phyloP scores from a whole-genome alignment of 1,140 invertebrate species.

The Drosophila ercepeae region DNA sequence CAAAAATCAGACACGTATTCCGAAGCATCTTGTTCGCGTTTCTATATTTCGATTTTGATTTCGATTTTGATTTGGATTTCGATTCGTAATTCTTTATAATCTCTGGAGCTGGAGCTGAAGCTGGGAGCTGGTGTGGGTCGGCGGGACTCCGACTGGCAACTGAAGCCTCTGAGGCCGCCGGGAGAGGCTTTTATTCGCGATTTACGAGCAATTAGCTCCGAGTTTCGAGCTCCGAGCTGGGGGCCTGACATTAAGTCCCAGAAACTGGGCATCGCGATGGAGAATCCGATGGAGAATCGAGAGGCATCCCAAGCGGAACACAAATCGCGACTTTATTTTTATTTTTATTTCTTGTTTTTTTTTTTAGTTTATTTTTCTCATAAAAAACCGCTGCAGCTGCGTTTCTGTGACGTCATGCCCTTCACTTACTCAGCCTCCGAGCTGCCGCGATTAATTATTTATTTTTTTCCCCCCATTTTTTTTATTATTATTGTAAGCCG shows the following conservation, averaged over 20 bases:
- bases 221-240: not conserved
- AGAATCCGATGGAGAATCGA: conserved; percentile 8
- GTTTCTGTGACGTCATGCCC: conserved; percentile 73
- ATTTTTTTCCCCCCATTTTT: conserved; percentile 25
- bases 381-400: conserved; percentile 25
- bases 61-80: too few relatives aligned
- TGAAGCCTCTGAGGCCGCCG: conserved; percentile 32
- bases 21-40: too few relatives aligned
- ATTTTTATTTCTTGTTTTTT: conserved; percentile 8
- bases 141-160: conserved; percentile 21
- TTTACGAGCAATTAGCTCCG: not conserved
- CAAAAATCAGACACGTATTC: not conserved
- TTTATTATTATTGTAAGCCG: conserved; percentile 7
- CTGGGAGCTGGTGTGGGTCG: not conserved
- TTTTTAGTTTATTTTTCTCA: conserved; percentile 12
- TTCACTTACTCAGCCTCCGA: conserved; percentile 58
- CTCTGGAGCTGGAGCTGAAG: not conserved
- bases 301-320: conserved; percentile 19
- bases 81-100: not conserved
- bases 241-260: conserved; percentile 22
- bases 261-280: not conserved
- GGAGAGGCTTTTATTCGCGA: conserved; percentile 51
- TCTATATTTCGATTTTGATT: not conserved
- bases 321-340: conserved; percentile 10
- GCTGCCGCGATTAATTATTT: conserved; percentile 29